Evolutionary conservation across 2,888 invertebrate genomes (phyloP), one percentile per base, ranked within the genome.

Genomic region (Lamellibrachia columna): DNA sequence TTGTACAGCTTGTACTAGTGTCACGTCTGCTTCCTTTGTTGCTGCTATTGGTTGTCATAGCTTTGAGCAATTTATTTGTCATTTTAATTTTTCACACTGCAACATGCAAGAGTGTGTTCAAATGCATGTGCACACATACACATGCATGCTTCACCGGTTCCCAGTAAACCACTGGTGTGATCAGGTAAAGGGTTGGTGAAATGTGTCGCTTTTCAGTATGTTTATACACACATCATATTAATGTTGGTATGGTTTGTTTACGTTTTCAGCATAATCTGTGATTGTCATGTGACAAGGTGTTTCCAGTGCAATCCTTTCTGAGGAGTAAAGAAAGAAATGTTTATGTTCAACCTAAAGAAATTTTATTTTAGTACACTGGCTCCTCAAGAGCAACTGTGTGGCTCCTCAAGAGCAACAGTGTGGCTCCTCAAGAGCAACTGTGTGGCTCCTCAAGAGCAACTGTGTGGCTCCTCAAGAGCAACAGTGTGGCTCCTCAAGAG

Each of bases 61-160:
- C 75, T 75, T 75, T 15, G 75, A 75, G 75, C 75, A 11, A n/a
- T 75, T 75, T 75, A 75, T 75, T 75, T 75, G 75, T 75, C 75
- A 75, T 22, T 22, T 75, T n/a, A 75, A 75, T 22, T 75, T 22
- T 75, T 15, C 75, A 75, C 6, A 75, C 75, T 75, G 75, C 75
- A 75, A 22, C 22, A 22, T 75, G 75, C 75, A 75, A 75, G 60
- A 9, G 75, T 75, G 75, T 75, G 22, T 22, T 15, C 15, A 75
- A 75, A 75, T 75, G 75, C 75, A 4, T 75, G 75, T 75, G 75
- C 75, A 75, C 75, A 22, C 22, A n/a, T 75, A 75, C 2, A 22
- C 15, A 75, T 75, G 75, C 75, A 75, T 75, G 75, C 22, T 75
- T 75, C 75, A 75, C 75, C n/a, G 15, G 75, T 75, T 75, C 75